Evolutionary conservation across 2,888 invertebrate species (phyloP).

Genomic region (Fabriciana adippe): DNA sequence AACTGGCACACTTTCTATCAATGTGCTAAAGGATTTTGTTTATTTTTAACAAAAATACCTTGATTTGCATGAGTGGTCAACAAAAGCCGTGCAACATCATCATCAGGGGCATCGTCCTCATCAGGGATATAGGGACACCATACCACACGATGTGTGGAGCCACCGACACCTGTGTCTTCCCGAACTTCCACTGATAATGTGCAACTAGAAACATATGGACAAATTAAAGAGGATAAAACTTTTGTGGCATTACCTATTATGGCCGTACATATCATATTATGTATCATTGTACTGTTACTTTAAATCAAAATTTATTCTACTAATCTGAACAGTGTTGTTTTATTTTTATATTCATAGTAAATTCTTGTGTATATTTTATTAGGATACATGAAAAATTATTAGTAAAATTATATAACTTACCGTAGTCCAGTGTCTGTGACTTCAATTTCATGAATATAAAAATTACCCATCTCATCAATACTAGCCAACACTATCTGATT

Average conservation of each 20-base stretch:
- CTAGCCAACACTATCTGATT: conserved; percentile 91
- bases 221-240: not conserved
- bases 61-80: conserved; percentile 90
- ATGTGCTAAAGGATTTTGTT: too few relatives aligned
- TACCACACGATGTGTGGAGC: conserved; percentile 84
- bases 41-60: conserved; percentile 56
- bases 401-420: conserved; percentile 53
- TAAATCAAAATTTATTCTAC: too few relatives aligned
- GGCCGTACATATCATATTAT: too few relatives aligned
- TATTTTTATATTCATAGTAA: too few relatives aligned
- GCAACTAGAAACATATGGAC: conserved; percentile 60
- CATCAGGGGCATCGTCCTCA: conserved; percentile 84
- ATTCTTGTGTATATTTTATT: not conserved
- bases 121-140: conserved; percentile 97
- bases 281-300: too few relatives aligned
- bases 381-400: not conserved
- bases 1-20: too few relatives aligned
- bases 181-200: conserved; percentile 83
- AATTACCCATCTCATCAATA: conserved; percentile 92
- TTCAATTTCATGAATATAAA: conserved; percentile 91
- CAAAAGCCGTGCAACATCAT: conserved; percentile 89
- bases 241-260: too few relatives aligned
- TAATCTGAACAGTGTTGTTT: too few relatives aligned
- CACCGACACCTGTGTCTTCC: conserved; percentile 63
- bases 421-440: conserved; percentile 81